Conservation (phyloP, 2,888 invertebrate genomes). For the Acleris emargana region DNA sequence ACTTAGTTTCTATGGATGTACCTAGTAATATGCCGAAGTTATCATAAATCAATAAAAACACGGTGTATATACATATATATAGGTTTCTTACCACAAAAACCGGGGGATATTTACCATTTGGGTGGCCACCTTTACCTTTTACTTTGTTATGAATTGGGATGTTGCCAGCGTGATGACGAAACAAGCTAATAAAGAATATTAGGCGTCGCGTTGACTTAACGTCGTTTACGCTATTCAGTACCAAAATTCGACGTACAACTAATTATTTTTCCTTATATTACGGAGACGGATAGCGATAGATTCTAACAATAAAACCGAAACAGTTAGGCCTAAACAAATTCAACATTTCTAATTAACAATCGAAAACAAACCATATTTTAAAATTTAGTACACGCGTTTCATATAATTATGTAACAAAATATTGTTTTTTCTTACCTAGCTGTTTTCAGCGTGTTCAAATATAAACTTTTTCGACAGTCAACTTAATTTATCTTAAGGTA, state of each 20-base stretch:
- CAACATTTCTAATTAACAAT: constrained; percentile 9
- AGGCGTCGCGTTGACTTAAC: no score
- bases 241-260: neutral
- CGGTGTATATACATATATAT: no score
- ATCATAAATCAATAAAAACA: no score
- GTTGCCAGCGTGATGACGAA: no score
- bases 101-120: no score
- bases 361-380: constrained; percentile 13
- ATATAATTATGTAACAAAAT: constrained; percentile 53
- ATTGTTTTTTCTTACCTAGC: constrained; percentile 51
- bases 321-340: constrained; percentile 34
- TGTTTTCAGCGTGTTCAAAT: constrained; percentile 31
- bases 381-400: constrained; percentile 28
- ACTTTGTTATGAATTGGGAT: no score
- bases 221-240: no score
- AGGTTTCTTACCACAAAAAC: no score
- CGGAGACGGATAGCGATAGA: constrained; percentile 32
- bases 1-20: no score
- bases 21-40: no score
- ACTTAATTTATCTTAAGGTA: neutral
- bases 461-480: constrained; percentile 12
- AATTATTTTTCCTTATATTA: constrained; percentile 9
- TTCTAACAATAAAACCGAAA: constrained; percentile 31
- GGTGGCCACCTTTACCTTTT: no score
- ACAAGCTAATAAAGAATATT: no score